phyloP scores from a whole-genome alignment of 2,797 vertebrate genomes.

The Myotis findleyi region DNA sequence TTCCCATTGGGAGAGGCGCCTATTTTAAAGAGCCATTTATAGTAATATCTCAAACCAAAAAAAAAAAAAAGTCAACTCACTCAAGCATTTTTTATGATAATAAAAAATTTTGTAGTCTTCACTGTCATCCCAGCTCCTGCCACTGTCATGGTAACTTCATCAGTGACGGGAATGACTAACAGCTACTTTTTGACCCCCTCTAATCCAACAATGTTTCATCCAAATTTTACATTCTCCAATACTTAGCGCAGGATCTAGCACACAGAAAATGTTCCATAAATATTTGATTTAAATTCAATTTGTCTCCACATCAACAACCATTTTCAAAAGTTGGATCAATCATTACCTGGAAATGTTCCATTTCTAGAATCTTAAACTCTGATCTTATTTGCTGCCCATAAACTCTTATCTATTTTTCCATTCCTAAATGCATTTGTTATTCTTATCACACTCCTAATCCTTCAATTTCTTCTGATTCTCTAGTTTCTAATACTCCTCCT shows the following conservation, averaged over 20 bases:
- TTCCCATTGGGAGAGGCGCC: conserved; percentile 59
- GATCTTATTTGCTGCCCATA: background rate
- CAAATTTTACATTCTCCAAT: background rate
- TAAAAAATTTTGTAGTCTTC: background rate
- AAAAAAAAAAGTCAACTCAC: conserved; percentile 53
- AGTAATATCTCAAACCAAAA: conserved; percentile 18
- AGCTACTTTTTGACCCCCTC: background rate
- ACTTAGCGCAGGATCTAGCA: background rate
- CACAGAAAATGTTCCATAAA: background rate
- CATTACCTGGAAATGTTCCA: background rate
- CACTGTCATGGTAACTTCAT: background rate
- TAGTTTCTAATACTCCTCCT: conserved; percentile 3
- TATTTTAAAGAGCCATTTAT: conserved; percentile 73
- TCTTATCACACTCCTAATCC: background rate
- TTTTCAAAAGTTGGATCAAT: background rate
- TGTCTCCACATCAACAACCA: background rate
- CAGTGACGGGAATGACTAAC: background rate
- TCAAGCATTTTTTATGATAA: background rate
- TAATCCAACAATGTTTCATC: background rate
- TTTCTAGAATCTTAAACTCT: background rate
- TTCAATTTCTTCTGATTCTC: conserved; percentile 1
- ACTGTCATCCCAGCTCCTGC: background rate
- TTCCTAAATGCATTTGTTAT: background rate
- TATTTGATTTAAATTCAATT: background rate
- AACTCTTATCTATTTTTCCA: background rate